These are phyloP conservation scores for Contarinia nasturtii DNA, from an alignment of 1,140 invertebrate species.

Conservation along the genomic window DNA sequence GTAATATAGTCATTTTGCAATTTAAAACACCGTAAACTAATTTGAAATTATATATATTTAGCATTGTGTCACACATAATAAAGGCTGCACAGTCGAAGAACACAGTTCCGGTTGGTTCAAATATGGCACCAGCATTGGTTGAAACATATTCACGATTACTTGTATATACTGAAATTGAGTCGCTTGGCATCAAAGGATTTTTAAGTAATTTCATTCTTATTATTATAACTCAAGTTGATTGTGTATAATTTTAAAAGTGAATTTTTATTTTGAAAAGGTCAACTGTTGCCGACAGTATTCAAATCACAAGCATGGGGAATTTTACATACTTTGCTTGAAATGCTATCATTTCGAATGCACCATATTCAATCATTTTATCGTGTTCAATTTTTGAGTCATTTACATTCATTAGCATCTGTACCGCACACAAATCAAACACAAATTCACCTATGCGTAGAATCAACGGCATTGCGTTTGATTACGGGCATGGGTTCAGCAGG, in stretches of 20 bases:
- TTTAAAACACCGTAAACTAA: no score
- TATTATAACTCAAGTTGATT: no score
- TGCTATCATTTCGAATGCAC: slow-evolving; percentile 91
- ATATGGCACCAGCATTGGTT: slow-evolving; percentile 74
- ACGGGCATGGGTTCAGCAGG: slow-evolving; percentile 70
- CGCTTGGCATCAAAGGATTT: slow-evolving; percentile 77
- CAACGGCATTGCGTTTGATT: slow-evolving; percentile 76
- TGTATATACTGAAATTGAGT: slow-evolving; percentile 94
- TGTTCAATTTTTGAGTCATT: slow-evolving; percentile 73
- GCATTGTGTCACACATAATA: slow-evolving; percentile 64
- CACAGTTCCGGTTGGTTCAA: slow-evolving; percentile 36
- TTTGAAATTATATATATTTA: slow-evolving; percentile 31
- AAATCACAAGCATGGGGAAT: slow-evolving; percentile 89
- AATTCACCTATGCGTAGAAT: slow-evolving; percentile 85
- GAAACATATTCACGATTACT: slow-evolving; percentile 87
- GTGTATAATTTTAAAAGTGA: no score
- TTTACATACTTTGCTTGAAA: slow-evolving; percentile 82
- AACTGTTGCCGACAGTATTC: slow-evolving; percentile 74
- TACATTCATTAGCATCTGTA: slow-evolving; percentile 72
- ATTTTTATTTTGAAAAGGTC: slow-evolving; percentile 29
- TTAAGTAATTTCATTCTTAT: no score
- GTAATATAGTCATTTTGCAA: slow-evolving; percentile 4
- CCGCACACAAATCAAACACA: slow-evolving; percentile 90
- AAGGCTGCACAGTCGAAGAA: slow-evolving; percentile 70
- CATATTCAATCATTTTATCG: slow-evolving; percentile 91